Base-by-base conservation (phyloP, 2,797 vertebrate genomes). In the Lacerta viridis region DNA sequence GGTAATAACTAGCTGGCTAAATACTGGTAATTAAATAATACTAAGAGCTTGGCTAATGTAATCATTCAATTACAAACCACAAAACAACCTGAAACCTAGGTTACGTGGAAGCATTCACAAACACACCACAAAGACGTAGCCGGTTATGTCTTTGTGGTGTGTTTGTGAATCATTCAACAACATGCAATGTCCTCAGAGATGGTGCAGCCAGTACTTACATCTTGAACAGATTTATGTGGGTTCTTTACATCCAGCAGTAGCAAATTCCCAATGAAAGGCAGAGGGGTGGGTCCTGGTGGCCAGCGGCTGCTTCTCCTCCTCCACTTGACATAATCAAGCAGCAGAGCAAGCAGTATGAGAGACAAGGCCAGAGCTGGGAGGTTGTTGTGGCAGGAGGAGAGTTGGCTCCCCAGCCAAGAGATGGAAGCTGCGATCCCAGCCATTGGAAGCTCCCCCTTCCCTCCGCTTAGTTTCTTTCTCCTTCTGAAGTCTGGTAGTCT, bases 301-400 rank as follows among this genome's bases (percentile, higher is more conserved):
- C 91, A 95, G 75, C 15, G 79, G 0, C 79, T 25, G 79, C 92
- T 91, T 39, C 27, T 79, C 1, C 69, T 46, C 46, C 79, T 71
- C 68, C 88, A 84, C 68, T 93, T 93, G 92, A 94, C 80, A 84
- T 95, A 80, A 86, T 96, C 94, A 61, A 94, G 75, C 71, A 95
- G 69, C 69, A 96, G 89, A 82, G 92, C 68, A 59, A 90, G 94
- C 61, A 92, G 0, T 15, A 61, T 29, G 36, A 85, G 3, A 1
- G 55, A 88, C n/a, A 93, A 0, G 1, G 71, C 80, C 86, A 93
- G 13, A 2, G 87, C 0, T 36, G 29, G 41, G 72, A 90, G 64
- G 1, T 3, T 18, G 0, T 87, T 87, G 27, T 68, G 76, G 0
- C 27, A 46, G 13, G 4, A 36, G 55, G n/a, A 79, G 36, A 85